Base-by-base conservation (phyloP, 2,113 vertebrate species). In the Lophius piscatorius region DNA sequence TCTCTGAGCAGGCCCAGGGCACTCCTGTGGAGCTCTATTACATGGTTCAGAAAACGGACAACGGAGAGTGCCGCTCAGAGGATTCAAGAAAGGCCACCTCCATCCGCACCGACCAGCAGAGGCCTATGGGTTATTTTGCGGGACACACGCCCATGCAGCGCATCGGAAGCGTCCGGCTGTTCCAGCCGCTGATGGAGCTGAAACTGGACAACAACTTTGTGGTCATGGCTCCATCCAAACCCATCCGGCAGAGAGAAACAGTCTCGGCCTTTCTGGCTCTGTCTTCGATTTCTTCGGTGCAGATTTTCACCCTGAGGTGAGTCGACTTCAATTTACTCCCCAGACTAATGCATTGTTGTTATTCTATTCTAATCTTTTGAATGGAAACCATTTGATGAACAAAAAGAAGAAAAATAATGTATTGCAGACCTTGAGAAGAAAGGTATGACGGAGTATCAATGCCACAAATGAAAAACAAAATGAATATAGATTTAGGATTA, bases 21-120 rank as follows among this genome's bases (percentile, higher is more conserved):
- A 94, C 92, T 12, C 87, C 91, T 0, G 94, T 98, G 86, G 97
- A 98, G 79, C 93, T 99, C 1, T 98, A 98, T 78, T 99, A 97
- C 51, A 79, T 92, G 1, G 57, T 96, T 7, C 95, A 94, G 56
- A 76, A 76, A 0, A 89, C 90, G 0, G 92, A 91, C 48, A 91
- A 80, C 0, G 92, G 90, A 1, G 94, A 94, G 29, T 98, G 97
- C 34, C 79, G 63, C 0, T 45, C 81, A 0, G 94, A 94, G 44
- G 95, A 95, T 34, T 10, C 84, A 1, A 83, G 92, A 55, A 95
- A 93, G 36, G 89, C 83, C n/a, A 91, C 92, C 1, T 70, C 92
- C 2, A 89, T 93, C 56, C 92, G 84, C 11, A 86, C 91, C 0
- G 94, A 93, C 0, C 93, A 83, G 38, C 77, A 76, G 31, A 69